Percentiles rank a stretch among this genome's conserved stretches.
Conservation (phyloP, 2,113 vertebrate genomes). For the Sisor rabdophorus region DNA sequence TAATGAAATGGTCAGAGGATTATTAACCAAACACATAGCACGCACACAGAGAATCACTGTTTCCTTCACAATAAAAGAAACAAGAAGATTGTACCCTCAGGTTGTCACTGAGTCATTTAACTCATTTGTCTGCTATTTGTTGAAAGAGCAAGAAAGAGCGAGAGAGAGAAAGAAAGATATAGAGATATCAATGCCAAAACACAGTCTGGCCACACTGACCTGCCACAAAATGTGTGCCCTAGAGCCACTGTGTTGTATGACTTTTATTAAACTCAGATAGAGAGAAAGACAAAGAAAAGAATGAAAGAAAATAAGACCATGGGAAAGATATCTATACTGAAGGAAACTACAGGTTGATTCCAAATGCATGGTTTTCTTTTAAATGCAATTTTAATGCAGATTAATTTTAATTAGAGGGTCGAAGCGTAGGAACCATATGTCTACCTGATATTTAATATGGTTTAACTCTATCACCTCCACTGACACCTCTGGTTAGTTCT, state of each 20-base stretch:
- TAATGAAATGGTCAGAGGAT: slow-evolving; percentile 77
- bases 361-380: slow-evolving; percentile 17
- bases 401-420: slow-evolving; percentile 14
- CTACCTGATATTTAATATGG: neutral
- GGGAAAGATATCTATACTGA: slow-evolving; percentile 25
- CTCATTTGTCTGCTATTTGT: slow-evolving; percentile 48
- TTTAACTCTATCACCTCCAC: neutral
- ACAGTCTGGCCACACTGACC: slow-evolving; percentile 29
- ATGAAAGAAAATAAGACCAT: slow-evolving; percentile 27
- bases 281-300: slow-evolving; percentile 26
- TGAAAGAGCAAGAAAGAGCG: slow-evolving; percentile 1
- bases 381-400: neutral
- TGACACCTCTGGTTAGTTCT: neutral
- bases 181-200: slow-evolving; percentile 31
- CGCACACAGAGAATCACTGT: slow-evolving; percentile 29
- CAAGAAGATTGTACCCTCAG: slow-evolving; percentile 36
- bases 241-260: slow-evolving; percentile 28
- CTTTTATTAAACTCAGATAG: slow-evolving; percentile 41
- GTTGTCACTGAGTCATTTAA: slow-evolving; percentile 49
- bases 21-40: slow-evolving; percentile 70
- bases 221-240: slow-evolving; percentile 34
- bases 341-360: slow-evolving; percentile 8
- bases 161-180: slow-evolving; percentile 9
- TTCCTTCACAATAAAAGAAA: slow-evolving; percentile 10
- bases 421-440: neutral